phyloP scores from a whole-genome alignment of 2,113 vertebrate genomes.

The Corvus cornix region DNA sequence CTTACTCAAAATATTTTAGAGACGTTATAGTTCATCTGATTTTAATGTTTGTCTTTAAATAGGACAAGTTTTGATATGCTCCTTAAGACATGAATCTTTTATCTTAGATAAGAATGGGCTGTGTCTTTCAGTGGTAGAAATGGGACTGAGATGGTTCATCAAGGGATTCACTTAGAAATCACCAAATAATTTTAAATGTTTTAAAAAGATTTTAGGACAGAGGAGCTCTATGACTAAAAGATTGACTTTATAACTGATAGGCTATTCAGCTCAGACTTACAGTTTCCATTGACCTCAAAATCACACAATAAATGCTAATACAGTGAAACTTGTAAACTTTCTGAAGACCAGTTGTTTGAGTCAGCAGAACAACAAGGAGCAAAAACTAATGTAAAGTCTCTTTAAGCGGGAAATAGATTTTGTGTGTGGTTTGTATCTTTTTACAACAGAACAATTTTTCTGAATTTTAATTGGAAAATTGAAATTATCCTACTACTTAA shows the following conservation, averaged over 20 bases:
- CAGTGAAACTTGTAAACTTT: background rate
- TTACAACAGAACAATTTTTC: background rate
- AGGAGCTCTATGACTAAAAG: background rate
- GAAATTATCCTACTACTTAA: background rate
- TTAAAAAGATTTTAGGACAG: background rate
- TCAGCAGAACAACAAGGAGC: background rate
- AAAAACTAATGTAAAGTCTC: background rate
- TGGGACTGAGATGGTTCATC: background rate
- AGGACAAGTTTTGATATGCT: background rate
- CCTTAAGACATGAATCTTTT: background rate
- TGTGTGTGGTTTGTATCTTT: background rate
- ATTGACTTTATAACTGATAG: background rate
- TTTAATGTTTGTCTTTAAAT: background rate
- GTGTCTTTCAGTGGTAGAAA: background rate
- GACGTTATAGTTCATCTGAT: background rate
- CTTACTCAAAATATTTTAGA: background rate
- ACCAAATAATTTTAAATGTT: background rate
- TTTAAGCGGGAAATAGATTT: rapidly evolving
- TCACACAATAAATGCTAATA: background rate
- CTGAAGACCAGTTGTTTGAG: background rate
- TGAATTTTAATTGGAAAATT: background rate
- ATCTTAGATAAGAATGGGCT: background rate
- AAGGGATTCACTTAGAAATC: background rate
- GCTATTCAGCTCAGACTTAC: background rate
- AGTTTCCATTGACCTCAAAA: background rate